phyloP scores from a whole-genome alignment of 2,113 vertebrate species.

The Edolisoma coerulescens region DNA sequence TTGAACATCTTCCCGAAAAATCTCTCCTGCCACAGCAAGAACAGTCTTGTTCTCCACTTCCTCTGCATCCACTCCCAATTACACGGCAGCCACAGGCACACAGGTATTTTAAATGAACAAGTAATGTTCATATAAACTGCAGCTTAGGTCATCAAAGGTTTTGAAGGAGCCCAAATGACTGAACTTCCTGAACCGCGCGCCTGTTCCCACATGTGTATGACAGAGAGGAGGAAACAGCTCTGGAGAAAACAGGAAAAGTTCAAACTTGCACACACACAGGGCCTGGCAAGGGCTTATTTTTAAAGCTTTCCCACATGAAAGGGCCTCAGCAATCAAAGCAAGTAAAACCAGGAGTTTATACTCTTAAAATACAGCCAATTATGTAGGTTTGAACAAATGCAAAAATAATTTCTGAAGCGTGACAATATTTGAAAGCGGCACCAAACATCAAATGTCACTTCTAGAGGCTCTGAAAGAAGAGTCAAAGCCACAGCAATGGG shows the following conservation, averaged over 20 bases:
- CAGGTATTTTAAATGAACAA: not conserved
- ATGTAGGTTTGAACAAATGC: not conserved
- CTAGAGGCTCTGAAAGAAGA: not conserved
- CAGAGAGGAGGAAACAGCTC: constrained; percentile 17
- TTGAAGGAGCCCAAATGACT: not conserved
- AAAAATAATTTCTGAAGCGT: not conserved
- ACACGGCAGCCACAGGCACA: not conserved
- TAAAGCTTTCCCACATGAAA: constrained; percentile 45
- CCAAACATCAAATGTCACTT: not conserved
- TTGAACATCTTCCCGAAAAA: not conserved
- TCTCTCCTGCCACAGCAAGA: not conserved
- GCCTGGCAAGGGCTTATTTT: not conserved
- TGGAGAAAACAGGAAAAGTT: constrained; percentile 38
- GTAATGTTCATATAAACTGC: not conserved
- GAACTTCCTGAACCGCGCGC: not conserved
- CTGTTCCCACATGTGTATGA: not conserved
- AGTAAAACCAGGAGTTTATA: not conserved
- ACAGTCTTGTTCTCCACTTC: not conserved
- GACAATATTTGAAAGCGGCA: not conserved
- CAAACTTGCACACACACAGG: not conserved
- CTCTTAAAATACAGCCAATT: not conserved
- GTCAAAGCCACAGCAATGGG: not conserved
- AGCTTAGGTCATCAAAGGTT: constrained; percentile 20
- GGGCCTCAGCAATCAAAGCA: not conserved
- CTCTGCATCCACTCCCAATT: not conserved